phyloP scores from a whole-genome alignment of 2,888 invertebrate genomes.

The Calameuta pallipes region DNA sequence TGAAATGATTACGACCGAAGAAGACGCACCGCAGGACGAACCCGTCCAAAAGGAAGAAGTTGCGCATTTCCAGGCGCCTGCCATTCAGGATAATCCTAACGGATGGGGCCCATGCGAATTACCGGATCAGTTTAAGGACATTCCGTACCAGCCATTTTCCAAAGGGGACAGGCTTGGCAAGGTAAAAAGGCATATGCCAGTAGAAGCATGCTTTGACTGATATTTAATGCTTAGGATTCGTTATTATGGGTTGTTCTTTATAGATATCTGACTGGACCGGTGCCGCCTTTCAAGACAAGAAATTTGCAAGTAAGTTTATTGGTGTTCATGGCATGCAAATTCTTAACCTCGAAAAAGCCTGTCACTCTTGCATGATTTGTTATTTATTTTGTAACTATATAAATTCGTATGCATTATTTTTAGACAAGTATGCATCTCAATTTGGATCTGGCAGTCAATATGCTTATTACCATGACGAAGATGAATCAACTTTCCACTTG shows the following conservation, averaged over 20 bases:
- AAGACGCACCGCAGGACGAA: slow-evolving; percentile 31
- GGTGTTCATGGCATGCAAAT: background rate
- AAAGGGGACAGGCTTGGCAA: slow-evolving; percentile 98
- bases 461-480: slow-evolving; percentile 98
- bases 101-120: slow-evolving; percentile 98
- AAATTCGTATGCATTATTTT: slow-evolving; percentile 35
- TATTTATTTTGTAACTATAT: slow-evolving; percentile 4
- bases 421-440: slow-evolving; percentile 91
- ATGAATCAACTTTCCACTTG: slow-evolving; percentile 97
- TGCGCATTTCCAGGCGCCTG: slow-evolving; percentile 77
- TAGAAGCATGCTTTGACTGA: background rate
- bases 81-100: slow-evolving; percentile 85
- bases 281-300: slow-evolving; percentile 90
- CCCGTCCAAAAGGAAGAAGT: slow-evolving; percentile 65
- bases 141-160: slow-evolving; percentile 99
- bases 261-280: slow-evolving; percentile 97
- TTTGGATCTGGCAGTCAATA: slow-evolving; percentile 97
- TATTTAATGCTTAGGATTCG: background rate
- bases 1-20: slow-evolving; percentile 34
- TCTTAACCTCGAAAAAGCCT: slow-evolving; percentile 29
- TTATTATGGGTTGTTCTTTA: slow-evolving; percentile 29
- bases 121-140: slow-evolving; percentile 93
- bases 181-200: slow-evolving; percentile 68
- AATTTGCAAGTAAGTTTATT: slow-evolving; percentile 82
- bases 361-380: slow-evolving; percentile 5